phyloP scores from a whole-genome alignment of 2,888 invertebrate species.

The Cylindroiulus punctatus region DNA sequence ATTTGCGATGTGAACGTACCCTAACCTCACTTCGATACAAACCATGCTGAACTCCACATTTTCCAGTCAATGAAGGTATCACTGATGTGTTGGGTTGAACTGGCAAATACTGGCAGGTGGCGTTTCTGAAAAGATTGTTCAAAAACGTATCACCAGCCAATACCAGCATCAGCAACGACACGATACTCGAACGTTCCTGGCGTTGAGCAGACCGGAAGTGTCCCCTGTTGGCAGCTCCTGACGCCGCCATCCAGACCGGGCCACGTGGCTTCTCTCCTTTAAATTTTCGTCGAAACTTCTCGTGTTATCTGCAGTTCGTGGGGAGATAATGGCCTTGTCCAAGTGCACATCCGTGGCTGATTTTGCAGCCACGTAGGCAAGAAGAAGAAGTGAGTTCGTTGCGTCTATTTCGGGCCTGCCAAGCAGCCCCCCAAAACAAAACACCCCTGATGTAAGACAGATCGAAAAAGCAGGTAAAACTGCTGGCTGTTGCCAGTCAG shows the following conservation, averaged over 20 bases:
- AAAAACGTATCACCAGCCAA: too few species aligned
- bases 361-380: constrained; percentile 29
- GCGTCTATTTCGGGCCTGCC: background rate
- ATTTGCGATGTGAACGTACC: too few species aligned
- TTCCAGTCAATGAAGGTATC: too few species aligned
- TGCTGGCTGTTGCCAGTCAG: background rate
- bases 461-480: background rate
- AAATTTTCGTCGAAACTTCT: background rate
- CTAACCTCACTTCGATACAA: too few species aligned
- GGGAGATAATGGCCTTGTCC: constrained; percentile 45
- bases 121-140: too few species aligned
- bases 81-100: too few species aligned
- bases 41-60: too few species aligned
- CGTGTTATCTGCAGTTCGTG: background rate
- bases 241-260: background rate
- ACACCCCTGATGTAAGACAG: background rate
- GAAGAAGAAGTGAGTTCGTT: background rate
- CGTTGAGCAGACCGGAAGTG: background rate
- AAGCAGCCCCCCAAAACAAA: background rate
- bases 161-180: too few species aligned
- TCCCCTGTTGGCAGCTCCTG: background rate
- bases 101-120: too few species aligned
- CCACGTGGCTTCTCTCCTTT: constrained; percentile 40
- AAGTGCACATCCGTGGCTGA: background rate
- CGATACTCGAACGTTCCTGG: background rate